A percentile compares a stretch with the other conserved stretches of the same genome.
phyloP scores from a whole-genome alignment of 2,113 vertebrate species.

The Chaetodon auriga region DNA sequence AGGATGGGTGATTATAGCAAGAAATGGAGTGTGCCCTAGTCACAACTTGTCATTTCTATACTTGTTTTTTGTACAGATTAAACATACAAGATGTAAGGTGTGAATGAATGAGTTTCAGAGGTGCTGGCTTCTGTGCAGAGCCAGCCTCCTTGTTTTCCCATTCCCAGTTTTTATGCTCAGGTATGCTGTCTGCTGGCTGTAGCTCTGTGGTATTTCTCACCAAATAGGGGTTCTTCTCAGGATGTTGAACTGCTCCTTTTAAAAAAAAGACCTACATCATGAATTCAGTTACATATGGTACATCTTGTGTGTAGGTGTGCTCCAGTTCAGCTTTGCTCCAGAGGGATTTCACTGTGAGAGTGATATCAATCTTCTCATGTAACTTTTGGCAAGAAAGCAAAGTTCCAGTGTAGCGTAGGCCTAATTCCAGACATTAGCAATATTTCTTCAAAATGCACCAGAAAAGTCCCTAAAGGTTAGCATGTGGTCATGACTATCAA shows the following conservation, averaged over 20 bases:
- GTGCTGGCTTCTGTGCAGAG: neutral
- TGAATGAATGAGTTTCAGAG: neutral
- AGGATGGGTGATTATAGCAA: too few relatives aligned
- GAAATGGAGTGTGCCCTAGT: neutral
- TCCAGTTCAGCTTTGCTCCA: neutral
- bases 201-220: neutral
- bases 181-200: neutral
- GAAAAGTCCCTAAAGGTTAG: neutral
- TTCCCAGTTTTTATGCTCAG: too few relatives aligned
- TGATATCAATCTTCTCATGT: neutral
- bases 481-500: neutral
- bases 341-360: neutral
- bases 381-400: neutral
- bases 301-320: neutral
- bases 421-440: neutral
- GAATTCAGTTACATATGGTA: neutral
- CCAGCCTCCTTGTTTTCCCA: too few relatives aligned
- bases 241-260: neutral
- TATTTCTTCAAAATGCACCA: neutral
- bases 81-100: neutral
- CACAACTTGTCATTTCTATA: neutral
- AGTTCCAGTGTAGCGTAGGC: neutral
- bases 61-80: neutral
- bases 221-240: neutral
- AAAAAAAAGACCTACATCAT: neutral